Evolutionary conservation across 35 echinoderm and acorn worm genomes (phyloP), one percentile per base, ranked within the genome.

Genomic region (Nesometra sesokonis): DNA sequence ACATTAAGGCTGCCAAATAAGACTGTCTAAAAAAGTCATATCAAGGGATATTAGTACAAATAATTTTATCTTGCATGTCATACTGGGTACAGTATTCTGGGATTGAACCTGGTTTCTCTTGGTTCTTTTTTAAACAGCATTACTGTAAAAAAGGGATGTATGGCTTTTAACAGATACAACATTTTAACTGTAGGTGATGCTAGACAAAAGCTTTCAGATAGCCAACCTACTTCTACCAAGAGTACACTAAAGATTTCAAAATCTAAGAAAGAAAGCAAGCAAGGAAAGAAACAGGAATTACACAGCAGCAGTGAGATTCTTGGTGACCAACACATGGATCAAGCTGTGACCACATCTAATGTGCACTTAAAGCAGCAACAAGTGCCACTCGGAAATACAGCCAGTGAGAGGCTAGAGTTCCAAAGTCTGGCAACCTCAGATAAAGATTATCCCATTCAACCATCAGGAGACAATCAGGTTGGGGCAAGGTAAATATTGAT

Each of bases 241-340:
- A 84, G 30, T 38, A 43, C 35, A 19, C 31, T 13, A 46, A 43
- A 84, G 32, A 80, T 79, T 17, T 40, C 37, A 36, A 87, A 87
- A 46, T 76, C 35, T 0, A 79, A 78, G 86, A 39, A 77, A 27
- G 35, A 37, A n/a, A 77, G 57, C 31, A n/a, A 77, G 32, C 77
- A 87, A 78, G 79, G 19, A 77, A 87, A 87, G 76, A 40, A 77
- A 34, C 76, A 31, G 57, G 27, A 31, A 34, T 52, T 77, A 38
- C 52, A 52, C 32, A 85, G 35, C 30, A 85, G 77, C 29, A n/a
- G n/a, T n/a, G 32, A 35, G 38, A 47, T n/a, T 32, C 83, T 47
- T 85, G 17, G 83, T 57, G 17, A 36, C 46, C 35, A 78, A 78
- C 85, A 86, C 34, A 77, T 36, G 57, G 85, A 36, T 21, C 52